Percentiles rank a stretch among this genome's conserved stretches.
These are phyloP conservation scores for Cephus rjabovi DNA, from an alignment of 2,888 invertebrate species.

Conservation along the genomic window DNA sequence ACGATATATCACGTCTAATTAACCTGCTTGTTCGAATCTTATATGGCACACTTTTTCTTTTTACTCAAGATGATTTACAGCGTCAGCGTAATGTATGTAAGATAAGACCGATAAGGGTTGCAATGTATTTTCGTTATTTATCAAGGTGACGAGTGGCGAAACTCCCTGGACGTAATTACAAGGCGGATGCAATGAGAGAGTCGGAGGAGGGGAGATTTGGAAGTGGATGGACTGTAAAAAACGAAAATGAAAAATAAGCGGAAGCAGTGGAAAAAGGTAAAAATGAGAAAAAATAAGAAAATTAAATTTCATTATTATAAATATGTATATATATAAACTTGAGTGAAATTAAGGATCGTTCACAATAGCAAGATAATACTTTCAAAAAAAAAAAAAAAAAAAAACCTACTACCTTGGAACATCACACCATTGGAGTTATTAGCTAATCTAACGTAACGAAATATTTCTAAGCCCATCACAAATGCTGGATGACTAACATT, in stretches of 20 bases:
- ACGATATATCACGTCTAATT: neutral
- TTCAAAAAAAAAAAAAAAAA: too few species aligned
- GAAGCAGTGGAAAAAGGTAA: neutral
- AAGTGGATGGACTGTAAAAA: neutral
- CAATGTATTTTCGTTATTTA: neutral
- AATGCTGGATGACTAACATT: too few species aligned
- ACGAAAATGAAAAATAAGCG: neutral
- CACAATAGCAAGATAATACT: too few species aligned
- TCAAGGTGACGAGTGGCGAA: neutral
- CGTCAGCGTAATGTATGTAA: neutral
- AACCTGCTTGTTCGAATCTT: neutral
- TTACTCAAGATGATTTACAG: neutral
- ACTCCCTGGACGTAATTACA: neutral
- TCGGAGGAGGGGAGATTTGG: neutral
- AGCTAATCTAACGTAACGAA: too few species aligned
- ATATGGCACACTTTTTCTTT: neutral
- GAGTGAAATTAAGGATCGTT: too few species aligned
- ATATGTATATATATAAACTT: too few species aligned
- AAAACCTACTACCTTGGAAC: too few species aligned
- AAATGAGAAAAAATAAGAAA: neutral
- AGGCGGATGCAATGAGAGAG: neutral
- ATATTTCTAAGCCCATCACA: too few species aligned
- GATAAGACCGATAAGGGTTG: neutral
- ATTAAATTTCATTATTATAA: neutral
- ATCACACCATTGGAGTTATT: too few species aligned